Percentiles rank a stretch among this genome's conserved stretches.
phyloP scores from a whole-genome alignment of 2,113 vertebrate genomes.

The Rhynchopsitta pachyrhyncha region DNA sequence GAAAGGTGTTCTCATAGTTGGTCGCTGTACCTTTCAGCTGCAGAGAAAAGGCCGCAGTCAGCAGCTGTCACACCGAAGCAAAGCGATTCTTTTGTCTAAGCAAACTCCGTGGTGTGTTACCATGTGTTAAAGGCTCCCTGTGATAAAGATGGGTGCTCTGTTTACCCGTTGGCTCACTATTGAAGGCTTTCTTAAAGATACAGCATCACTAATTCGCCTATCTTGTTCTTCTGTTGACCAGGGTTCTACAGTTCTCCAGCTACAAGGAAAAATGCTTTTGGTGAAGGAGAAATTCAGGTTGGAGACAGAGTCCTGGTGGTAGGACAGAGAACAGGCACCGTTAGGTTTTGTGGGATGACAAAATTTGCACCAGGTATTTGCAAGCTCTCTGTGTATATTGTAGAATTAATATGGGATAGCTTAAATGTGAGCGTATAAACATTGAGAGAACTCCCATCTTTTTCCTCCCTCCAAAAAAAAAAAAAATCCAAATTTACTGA shows the following conservation, averaged over 20 bases:
- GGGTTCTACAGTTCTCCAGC: slow-evolving; percentile 71
- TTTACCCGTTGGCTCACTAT: not conserved
- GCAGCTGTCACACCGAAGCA: not conserved
- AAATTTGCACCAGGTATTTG: slow-evolving; percentile 91
- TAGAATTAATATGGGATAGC: not conserved
- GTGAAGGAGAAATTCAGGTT: slow-evolving; percentile 77
- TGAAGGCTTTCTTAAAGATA: not conserved
- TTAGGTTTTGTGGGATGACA: slow-evolving; percentile 89
- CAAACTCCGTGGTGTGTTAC: not conserved
- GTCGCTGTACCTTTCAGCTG: not conserved
- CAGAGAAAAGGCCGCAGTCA: not conserved
- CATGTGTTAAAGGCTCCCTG: fast-evolving
- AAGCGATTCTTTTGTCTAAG: not conserved
- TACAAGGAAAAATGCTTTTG: slow-evolving; percentile 66
- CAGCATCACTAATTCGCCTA: not conserved
- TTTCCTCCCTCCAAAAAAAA: not conserved
- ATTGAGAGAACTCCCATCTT: not conserved
- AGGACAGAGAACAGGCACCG: slow-evolving; percentile 89
- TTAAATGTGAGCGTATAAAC: not conserved
- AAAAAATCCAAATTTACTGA: not conserved
- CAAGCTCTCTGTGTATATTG: not conserved
- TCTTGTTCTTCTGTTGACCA: slow-evolving; percentile 34
- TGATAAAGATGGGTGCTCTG: not conserved
- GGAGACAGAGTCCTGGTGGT: slow-evolving; percentile 93
- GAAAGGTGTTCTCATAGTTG: not conserved